Evolutionary conservation across 2,797 vertebrate species (phyloP).

Genomic region (Oophaga sylvatica): DNA sequence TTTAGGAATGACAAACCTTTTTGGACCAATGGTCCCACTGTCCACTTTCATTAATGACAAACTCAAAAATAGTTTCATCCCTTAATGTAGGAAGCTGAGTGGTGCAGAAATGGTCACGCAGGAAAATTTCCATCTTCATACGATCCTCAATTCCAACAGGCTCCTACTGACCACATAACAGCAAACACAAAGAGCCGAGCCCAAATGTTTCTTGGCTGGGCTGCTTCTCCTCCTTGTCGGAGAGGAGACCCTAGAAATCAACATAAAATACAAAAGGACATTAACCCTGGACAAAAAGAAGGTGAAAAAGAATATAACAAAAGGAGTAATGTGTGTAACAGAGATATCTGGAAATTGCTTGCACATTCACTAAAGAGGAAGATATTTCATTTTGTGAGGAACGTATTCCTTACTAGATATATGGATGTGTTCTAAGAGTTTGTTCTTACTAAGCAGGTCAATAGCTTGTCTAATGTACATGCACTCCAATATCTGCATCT

Average conservation of each 20-base stretch:
- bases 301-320: neutral
- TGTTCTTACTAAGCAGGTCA: slow-evolving; percentile 78
- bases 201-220: slow-evolving; percentile 69
- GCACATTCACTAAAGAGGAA: neutral
- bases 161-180: slow-evolving; percentile 84
- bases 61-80: slow-evolving; percentile 83
- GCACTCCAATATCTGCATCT: slow-evolving; percentile 84
- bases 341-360: neutral
- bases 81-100: slow-evolving; percentile 77
- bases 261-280: neutral
- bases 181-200: slow-evolving; percentile 80
- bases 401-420: neutral
- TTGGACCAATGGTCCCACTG: slow-evolving; percentile 83
- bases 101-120: slow-evolving; percentile 70
- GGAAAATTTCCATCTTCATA: slow-evolving; percentile 81
- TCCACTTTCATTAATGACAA: slow-evolving; percentile 74
- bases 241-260: slow-evolving; percentile 78
- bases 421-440: neutral
- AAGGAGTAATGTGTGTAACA: neutral
- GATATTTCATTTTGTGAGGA: neutral
- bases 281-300: neutral
- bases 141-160: slow-evolving; percentile 81
- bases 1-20: slow-evolving; percentile 70
- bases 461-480: slow-evolving; percentile 87
- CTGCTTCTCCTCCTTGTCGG: slow-evolving; percentile 73